Base-by-base conservation (phyloP, 2,113 vertebrate species). In the Apteryx owenii region DNA sequence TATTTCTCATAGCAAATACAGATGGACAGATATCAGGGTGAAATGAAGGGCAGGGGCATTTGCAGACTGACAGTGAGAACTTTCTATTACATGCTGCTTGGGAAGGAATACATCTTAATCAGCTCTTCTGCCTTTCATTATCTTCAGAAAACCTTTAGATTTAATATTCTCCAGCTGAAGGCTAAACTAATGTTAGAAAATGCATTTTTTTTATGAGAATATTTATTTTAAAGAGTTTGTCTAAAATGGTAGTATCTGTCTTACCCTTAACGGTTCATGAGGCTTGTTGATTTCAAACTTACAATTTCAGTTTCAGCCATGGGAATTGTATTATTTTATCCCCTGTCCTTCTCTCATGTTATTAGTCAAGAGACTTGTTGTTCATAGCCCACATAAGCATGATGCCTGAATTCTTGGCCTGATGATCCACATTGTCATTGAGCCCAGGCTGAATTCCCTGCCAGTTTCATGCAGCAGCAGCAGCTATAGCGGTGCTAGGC, bases 21-120 rank as follows among this genome's bases (percentile, higher is more conserved):
- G 87, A 93, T 85, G 87, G 96, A 94, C 91, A 95, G 95, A 71
- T 94, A 94, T 33, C 89, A 83, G 81, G 78, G 91, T 90, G 91
- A 97, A 94, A 85, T 53, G 60, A 96, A 85, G 93, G 91, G 71
- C 81, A 94, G 84, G 81, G 75, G 33, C 84, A 91, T 91, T 92
- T 94, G 44, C 53, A 91, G 18, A 81, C 46, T 90, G 71, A 60
- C 78, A 81, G 81, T 75, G 48, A 82, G 51, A 88, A 86, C 71
- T 5, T 88, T 93, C 54, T 51, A 83, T 62, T 36, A 48, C 36
- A 54, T 19, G 71, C 68, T 96, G 40, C 54, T 85, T 89, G 79
- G 64, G 94, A 93, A 90, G 54, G 85, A 89, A 77, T 1, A 0
- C 46, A 61, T 89, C 60, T 83, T 85, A 80, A 89, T 89, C 84